Conservation (phyloP, 1,140 invertebrate species). For the Lasioglossum baleicum region DNA sequence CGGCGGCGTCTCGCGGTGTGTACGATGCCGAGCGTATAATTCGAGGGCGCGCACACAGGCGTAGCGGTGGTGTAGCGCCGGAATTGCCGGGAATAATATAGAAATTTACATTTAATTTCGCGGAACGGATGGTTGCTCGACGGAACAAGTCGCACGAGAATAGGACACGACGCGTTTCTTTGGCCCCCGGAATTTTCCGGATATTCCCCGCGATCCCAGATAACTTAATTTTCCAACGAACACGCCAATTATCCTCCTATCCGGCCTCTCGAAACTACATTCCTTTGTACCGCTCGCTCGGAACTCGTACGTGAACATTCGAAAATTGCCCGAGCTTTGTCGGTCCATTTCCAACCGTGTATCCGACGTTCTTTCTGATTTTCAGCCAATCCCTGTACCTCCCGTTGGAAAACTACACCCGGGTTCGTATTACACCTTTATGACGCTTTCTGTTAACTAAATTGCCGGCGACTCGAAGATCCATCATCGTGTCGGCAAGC, state of each 20-base stretch:
- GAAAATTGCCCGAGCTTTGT: neutral
- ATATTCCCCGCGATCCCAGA: conserved; percentile 15
- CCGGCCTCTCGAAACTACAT: neutral
- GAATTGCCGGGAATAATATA: conserved; percentile 25
- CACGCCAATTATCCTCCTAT: conserved; percentile 20
- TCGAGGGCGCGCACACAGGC: neutral
- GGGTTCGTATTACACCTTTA: too few relatives aligned
- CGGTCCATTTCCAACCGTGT: neutral
- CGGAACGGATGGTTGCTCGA: neutral
- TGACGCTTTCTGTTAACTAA: too few relatives aligned
- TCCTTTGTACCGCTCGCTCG: conserved; percentile 5
- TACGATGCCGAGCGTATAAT: conserved; percentile 17
- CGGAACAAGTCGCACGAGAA: neutral
- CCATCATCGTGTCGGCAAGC: too few relatives aligned
- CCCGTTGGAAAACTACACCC: too few relatives aligned
- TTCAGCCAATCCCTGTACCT: too few relatives aligned
- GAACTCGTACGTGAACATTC: neutral
- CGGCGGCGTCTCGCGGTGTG: neutral
- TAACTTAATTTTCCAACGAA: conserved; percentile 24
- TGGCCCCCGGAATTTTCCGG: conserved; percentile 8
- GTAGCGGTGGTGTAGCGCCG: neutral
- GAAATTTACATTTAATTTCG: conserved; percentile 45
- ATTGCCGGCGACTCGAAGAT: too few relatives aligned
- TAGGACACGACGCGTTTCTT: conserved; percentile 13
- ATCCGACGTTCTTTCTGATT: too few relatives aligned